phyloP scores from a whole-genome alignment of 2,797 vertebrate genomes.

The Limnodromus scolopaceus region DNA sequence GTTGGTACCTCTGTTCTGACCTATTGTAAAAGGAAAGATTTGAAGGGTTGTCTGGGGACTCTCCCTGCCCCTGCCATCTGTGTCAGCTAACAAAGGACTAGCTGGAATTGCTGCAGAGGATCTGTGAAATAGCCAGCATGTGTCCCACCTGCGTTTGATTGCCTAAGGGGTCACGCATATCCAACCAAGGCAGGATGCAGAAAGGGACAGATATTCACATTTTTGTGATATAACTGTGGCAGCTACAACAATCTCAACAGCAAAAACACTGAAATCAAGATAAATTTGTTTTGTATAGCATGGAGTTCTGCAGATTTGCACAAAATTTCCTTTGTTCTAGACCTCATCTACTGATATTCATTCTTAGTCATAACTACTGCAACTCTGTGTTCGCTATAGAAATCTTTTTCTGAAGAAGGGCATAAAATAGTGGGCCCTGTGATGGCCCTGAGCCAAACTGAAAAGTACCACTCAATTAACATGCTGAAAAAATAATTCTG shows the following conservation, averaged over 20 bases:
- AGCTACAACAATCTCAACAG: background rate
- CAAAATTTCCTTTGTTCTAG: background rate
- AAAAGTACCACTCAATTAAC: background rate
- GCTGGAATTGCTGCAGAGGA: constrained; percentile 51
- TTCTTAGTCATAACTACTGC: background rate
- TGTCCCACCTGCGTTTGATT: constrained; percentile 30
- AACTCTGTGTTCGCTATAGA: background rate
- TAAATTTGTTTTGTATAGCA: background rate
- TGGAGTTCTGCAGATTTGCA: background rate
- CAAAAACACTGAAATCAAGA: background rate
- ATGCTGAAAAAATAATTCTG: background rate
- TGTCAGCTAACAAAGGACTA: background rate
- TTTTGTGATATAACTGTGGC: constrained; percentile 22
- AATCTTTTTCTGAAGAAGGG: background rate
- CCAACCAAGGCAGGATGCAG: constrained; percentile 20
- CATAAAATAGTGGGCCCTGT: background rate
- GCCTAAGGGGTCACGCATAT: background rate
- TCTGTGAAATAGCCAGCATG: constrained; percentile 46
- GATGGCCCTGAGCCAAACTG: background rate
- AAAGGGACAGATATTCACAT: constrained; percentile 38
- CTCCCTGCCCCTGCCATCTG: background rate
- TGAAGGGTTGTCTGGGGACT: background rate
- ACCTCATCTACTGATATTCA: background rate
- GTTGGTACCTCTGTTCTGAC: background rate
- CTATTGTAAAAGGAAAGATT: background rate